These are phyloP conservation scores for Ceratoteleas bidentatus DNA, from an alignment of 1,140 invertebrate genomes.

Conservation along the genomic window DNA sequence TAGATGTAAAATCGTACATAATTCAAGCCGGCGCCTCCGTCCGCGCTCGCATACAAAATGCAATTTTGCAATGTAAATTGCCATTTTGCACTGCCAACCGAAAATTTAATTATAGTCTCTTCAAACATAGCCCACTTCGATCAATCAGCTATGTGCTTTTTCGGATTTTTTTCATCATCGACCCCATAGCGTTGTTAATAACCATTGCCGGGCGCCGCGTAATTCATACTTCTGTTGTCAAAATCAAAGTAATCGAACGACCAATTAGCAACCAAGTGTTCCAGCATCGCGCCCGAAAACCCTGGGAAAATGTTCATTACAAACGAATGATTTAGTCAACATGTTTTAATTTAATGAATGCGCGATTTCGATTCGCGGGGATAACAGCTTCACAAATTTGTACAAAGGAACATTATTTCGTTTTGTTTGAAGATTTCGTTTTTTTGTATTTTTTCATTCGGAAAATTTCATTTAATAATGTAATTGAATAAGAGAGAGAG, in stretches of 20 bases:
- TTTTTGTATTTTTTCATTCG: too few species aligned
- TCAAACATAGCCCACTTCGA: slow-evolving; percentile 25
- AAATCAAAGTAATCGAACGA: background rate
- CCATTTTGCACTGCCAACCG: slow-evolving; percentile 47
- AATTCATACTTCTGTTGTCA: slow-evolving; percentile 2
- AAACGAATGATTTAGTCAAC: too few species aligned
- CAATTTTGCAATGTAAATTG: slow-evolving; percentile 57
- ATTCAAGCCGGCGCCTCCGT: slow-evolving; percentile 30
- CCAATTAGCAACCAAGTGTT: slow-evolving; percentile 7
- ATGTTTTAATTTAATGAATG: too few species aligned
- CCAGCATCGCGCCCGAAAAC: background rate
- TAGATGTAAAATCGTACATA: slow-evolving; percentile 57
- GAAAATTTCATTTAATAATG: too few species aligned
- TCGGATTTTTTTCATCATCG: slow-evolving; percentile 1
- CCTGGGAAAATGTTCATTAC: too few species aligned
- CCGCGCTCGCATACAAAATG: slow-evolving; percentile 42
- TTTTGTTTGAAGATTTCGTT: too few species aligned
- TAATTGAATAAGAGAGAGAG: too few species aligned
- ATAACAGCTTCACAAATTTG: too few species aligned
- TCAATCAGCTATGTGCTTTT: slow-evolving; percentile 16
- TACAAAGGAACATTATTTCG: too few species aligned
- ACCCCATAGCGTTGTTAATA: slow-evolving; percentile 13
- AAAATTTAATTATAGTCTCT: slow-evolving; percentile 57
- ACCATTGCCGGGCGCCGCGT: slow-evolving; percentile 8
- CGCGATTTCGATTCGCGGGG: too few species aligned